Base-by-base conservation (phyloP, 2,113 vertebrate species). In the Tiliqua scincoides region DNA sequence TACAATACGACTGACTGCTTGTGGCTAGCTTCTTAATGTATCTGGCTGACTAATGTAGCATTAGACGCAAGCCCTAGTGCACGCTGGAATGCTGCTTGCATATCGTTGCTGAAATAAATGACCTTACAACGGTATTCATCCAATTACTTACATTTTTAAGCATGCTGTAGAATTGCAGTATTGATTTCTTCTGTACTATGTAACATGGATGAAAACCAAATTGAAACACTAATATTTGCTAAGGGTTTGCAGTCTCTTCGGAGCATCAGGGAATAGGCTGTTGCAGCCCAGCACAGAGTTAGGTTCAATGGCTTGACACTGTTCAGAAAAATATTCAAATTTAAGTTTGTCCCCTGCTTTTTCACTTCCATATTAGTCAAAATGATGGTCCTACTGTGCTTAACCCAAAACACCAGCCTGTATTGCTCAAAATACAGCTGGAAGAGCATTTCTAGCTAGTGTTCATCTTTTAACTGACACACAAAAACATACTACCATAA, bases 161-260 rank as follows among this genome's bases (percentile, higher is more conserved):
- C 82, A 21, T 0, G 62, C 82, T 92, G 90, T 86, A 80, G 91
- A 85, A 82, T 88, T 90, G 92, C 90, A 93, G 91, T 78, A 90
- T 89, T 71, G 85, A 86, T 89, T 86, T 88, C 91, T 82, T 91
- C 92, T 92, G 30, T 70, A 48, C 61, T 52, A n/a, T 77, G 84
- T 57, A 72, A 76, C n/a, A 73, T 57, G 67, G 89, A 85, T 85
- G 85, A 73, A 91, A 88, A 79, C 48, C 70, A 85, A 78, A 79
- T 83, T 67, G 76, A 62, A 74, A 90, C 86, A 87, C 79, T 59
- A 79, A 88, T 84, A 71, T 76, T 93, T 74, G 54, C 1, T 18
- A 74, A 67, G 20, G 17, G 4, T n/a, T 17, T 1, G 3, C 62
- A 23, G 32, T 71, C n/a, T 71, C 68, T 71, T 71, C 68, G 32